Percentiles rank a stretch among this genome's conserved stretches.
Evolutionary conservation across 2,797 vertebrate genomes (phyloP).

Genomic region (Pangasius djambal): DNA sequence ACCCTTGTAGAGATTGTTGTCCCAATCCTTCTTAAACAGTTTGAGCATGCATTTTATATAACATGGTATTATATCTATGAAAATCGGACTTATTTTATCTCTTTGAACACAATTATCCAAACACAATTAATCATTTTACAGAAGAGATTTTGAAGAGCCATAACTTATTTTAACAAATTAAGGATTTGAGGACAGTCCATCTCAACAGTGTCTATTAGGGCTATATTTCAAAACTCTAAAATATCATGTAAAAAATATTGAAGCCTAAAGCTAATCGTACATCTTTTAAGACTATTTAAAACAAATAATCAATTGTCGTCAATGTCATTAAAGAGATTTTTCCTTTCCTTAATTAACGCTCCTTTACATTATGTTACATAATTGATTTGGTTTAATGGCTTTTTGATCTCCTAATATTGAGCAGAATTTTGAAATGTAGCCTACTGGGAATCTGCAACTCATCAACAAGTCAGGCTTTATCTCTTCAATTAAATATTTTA

Average conservation of each 20-base stretch:
- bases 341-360: conserved; percentile 74
- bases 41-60: conserved; percentile 80
- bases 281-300: conserved; percentile 93
- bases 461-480: conserved; percentile 69
- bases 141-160: conserved; percentile 65
- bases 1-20: conserved; percentile 86
- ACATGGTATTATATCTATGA: conserved; percentile 70
- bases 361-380: conserved; percentile 77
- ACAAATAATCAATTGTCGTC: conserved; percentile 73
- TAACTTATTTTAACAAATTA: conserved; percentile 75
- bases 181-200: conserved; percentile 88
- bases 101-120: conserved; percentile 68
- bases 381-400: conserved; percentile 67
- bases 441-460: conserved; percentile 99
- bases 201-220: conserved; percentile 94
- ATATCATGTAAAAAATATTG: conserved; percentile 79
- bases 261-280: conserved; percentile 85
- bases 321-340: conserved; percentile 73
- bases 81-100: conserved; percentile 16
- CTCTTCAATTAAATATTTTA: conserved; percentile 66
- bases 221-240: conserved; percentile 99
- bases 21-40: conserved; percentile 80
- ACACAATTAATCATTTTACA: conserved; percentile 63
- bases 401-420: conserved; percentile 75
- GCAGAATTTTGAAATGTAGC: conserved; percentile 99